These are phyloP conservation scores for Xenentodon cancila DNA, from an alignment of 2,797 vertebrate species.

Conservation along the genomic window DNA sequence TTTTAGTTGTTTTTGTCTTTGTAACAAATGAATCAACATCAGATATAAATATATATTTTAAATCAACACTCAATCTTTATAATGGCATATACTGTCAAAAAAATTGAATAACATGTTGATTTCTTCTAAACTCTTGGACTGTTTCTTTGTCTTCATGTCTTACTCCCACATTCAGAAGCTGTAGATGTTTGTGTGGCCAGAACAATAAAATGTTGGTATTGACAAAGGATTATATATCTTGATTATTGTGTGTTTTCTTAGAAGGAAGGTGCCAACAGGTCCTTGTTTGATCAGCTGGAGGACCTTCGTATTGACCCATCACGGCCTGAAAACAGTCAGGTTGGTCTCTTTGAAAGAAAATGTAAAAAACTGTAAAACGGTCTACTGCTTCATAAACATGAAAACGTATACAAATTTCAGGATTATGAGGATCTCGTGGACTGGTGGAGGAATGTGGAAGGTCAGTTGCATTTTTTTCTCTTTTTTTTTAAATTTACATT, in stretches of 20 bases:
- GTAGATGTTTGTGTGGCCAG: background rate
- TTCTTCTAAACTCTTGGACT: background rate
- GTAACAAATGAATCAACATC: slow-evolving; percentile 4
- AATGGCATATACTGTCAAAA: no score
- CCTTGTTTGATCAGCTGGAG: slow-evolving; percentile 76
- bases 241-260: slow-evolving; percentile 35
- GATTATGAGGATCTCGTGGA: slow-evolving; percentile 78
- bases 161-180: background rate
- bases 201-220: background rate
- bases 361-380: background rate
- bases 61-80: no score
- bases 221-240: background rate
- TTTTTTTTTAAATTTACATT: no score
- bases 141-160: background rate
- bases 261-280: slow-evolving; percentile 59
- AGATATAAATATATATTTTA: no score
- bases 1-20: slow-evolving; percentile 25
- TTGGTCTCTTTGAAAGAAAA: slow-evolving; percentile 41
- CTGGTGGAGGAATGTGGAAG: slow-evolving; percentile 82
- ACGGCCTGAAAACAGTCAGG: slow-evolving; percentile 51
- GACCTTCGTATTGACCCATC: slow-evolving; percentile 60
- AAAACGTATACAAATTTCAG: slow-evolving; percentile 55
- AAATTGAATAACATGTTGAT: no score
- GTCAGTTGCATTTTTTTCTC: slow-evolving; percentile 64
- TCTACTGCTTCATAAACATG: background rate